Evolutionary conservation across 2,888 invertebrate genomes (phyloP).

Genomic region (Sesamia inferens): DNA sequence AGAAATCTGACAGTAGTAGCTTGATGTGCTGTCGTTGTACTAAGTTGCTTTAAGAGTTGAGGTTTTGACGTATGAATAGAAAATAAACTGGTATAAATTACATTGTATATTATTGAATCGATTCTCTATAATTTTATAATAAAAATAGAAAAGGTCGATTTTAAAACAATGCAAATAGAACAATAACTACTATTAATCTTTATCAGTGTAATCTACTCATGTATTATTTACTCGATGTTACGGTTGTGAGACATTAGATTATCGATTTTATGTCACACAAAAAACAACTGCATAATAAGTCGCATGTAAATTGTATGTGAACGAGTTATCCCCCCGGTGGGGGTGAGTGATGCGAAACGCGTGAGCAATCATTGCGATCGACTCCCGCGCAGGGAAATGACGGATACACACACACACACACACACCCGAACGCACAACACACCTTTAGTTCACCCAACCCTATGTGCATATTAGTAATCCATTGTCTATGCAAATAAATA

Average conservation of each 20-base stretch:
- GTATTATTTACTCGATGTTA: constrained; percentile 54
- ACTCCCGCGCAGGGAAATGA: constrained; percentile 86
- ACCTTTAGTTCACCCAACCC: constrained; percentile 48
- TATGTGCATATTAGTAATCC: constrained; percentile 77
- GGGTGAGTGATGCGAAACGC: constrained; percentile 89
- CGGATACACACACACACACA: constrained; percentile 77
- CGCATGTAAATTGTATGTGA: constrained; percentile 87
- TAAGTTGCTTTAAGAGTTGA: constrained; percentile 11
- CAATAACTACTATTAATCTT: constrained; percentile 49
- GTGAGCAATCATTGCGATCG: constrained; percentile 88
- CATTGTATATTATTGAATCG: constrained; percentile 1
- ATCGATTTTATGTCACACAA: constrained; percentile 81
- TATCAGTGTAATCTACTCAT: constrained; percentile 56
- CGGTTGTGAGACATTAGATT: constrained; percentile 76
- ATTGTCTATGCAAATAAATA: constrained; percentile 85
- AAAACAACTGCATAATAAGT: constrained; percentile 79
- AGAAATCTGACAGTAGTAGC: no score
- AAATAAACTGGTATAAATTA: constrained; percentile 18
- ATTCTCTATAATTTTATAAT: constrained; percentile 22
- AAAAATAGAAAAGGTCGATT: constrained; percentile 9
- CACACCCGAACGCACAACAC: constrained; percentile 63
- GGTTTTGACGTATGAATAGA: constrained; percentile 26
- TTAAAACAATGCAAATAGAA: constrained; percentile 46
- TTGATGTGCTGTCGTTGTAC: no score
- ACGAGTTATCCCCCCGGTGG: constrained; percentile 83